phyloP scores from a whole-genome alignment of 2,113 vertebrate species.

The Engystomops pustulosus region DNA sequence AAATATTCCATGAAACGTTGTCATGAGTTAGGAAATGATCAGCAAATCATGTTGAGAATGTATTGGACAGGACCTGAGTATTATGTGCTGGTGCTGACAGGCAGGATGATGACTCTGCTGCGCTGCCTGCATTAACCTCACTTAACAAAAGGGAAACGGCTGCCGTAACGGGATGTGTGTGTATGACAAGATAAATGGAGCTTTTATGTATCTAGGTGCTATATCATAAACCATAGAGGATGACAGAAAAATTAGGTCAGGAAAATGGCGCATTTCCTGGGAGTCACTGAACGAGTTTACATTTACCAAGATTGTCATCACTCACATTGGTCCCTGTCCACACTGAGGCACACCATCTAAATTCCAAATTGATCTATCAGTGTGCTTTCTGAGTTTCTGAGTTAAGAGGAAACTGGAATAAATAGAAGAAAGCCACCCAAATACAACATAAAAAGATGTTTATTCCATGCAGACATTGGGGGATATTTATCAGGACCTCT shows the following conservation, averaged over 20 bases:
- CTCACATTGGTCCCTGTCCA: too few species aligned
- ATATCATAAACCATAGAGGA: conserved; percentile 65
- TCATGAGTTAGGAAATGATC: conserved; percentile 58
- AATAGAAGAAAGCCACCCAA: too few species aligned
- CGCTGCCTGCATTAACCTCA: conserved; percentile 67
- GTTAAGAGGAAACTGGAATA: too few species aligned
- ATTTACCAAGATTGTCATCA: too few species aligned
- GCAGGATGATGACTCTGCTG: conserved; percentile 70
- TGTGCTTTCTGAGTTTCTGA: too few species aligned
- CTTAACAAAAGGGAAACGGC: conserved; percentile 58
- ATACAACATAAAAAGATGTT: too few species aligned
- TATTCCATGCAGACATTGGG: too few species aligned
- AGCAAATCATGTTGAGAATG: conserved; percentile 66
- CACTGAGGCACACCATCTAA: too few species aligned
- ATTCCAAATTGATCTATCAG: too few species aligned
- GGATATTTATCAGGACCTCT: too few species aligned
- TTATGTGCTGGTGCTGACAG: conserved; percentile 70
- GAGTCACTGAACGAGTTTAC: too few species aligned
- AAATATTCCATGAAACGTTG: conserved; percentile 66
- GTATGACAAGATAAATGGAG: conserved; percentile 69
- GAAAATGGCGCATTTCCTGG: not conserved
- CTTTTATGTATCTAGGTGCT: conserved; percentile 57
- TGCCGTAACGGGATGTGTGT: conserved; percentile 58
- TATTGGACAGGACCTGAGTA: conserved; percentile 67
- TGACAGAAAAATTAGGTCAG: conserved; percentile 36